phyloP scores from a whole-genome alignment of 2,113 vertebrate species.

The Paralichthys olivaceus region DNA sequence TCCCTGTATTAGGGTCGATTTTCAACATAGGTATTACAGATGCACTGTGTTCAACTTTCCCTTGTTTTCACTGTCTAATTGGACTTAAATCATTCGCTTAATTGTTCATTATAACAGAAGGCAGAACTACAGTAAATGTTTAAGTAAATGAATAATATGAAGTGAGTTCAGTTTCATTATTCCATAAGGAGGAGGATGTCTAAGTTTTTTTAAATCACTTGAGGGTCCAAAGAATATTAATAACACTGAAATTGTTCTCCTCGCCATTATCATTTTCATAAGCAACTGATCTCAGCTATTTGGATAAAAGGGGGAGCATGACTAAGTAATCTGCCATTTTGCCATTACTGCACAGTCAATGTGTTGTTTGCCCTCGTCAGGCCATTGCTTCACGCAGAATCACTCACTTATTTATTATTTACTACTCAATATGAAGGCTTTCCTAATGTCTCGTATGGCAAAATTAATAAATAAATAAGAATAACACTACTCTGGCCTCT shows the following conservation, averaged over 20 bases:
- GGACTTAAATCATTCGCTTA: not conserved
- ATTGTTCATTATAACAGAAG: not conserved
- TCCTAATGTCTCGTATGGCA: not conserved
- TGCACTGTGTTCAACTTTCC: not conserved
- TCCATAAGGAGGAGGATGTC: not conserved
- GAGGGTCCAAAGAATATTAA: not conserved
- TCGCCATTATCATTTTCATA: not conserved
- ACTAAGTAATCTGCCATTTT: constrained; percentile 1
- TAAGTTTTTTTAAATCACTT: not conserved
- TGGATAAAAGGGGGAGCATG: not conserved
- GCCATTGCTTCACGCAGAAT: not conserved
- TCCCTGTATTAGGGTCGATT: not conserved
- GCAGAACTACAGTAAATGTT: not conserved
- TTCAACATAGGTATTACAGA: not conserved
- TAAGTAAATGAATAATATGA: not conserved
- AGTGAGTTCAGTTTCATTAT: not conserved
- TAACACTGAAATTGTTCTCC: not conserved
- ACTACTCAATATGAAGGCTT: not conserved
- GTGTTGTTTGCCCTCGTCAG: not conserved
- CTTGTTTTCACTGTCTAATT: not conserved
- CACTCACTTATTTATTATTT: not conserved
- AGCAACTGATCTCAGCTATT: not conserved
- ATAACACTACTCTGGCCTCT: too few species aligned
- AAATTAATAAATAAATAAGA: not conserved
- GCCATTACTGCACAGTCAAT: not conserved